Conservation (phyloP, 2,113 vertebrate species). For the Ictidomys tridecemlineatus region DNA sequence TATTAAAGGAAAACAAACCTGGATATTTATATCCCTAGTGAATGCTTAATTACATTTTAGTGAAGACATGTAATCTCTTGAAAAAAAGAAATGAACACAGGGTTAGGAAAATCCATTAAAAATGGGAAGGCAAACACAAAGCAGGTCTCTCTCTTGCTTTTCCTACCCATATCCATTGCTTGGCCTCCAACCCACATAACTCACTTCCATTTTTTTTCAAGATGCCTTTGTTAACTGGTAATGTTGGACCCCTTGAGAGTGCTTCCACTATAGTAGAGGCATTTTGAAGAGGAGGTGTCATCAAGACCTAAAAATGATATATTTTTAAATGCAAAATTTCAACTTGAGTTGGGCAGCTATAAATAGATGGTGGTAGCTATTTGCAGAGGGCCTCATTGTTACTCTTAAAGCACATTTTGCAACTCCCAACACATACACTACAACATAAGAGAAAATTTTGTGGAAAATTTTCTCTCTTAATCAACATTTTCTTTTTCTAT, state of each 20-base stretch:
- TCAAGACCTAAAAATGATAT: background rate
- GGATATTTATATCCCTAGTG: background rate
- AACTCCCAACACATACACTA: too few species aligned
- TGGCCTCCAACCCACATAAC: background rate
- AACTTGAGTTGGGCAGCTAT: background rate
- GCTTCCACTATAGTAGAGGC: background rate
- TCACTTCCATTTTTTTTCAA: background rate
- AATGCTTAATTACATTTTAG: conserved; percentile 19
- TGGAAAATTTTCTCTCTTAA: background rate
- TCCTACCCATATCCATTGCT: background rate
- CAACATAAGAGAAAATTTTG: background rate
- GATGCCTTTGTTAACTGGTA: background rate
- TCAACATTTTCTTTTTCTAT: background rate
- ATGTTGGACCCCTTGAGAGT: background rate
- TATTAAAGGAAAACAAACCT: conserved; percentile 54
- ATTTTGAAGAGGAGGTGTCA: background rate
- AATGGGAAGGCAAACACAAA: background rate
- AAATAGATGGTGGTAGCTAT: too few species aligned
- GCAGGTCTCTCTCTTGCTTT: background rate
- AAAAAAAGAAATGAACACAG: background rate
- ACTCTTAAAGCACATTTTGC: background rate
- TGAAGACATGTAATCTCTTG: background rate
- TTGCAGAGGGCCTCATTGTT: background rate
- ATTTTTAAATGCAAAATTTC: background rate
- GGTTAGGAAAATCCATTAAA: background rate